Percentiles rank a stretch among this genome's conserved stretches.
Evolutionary conservation across 1,140 invertebrate species (phyloP).

Genomic region (Zaprionus capensis): DNA sequence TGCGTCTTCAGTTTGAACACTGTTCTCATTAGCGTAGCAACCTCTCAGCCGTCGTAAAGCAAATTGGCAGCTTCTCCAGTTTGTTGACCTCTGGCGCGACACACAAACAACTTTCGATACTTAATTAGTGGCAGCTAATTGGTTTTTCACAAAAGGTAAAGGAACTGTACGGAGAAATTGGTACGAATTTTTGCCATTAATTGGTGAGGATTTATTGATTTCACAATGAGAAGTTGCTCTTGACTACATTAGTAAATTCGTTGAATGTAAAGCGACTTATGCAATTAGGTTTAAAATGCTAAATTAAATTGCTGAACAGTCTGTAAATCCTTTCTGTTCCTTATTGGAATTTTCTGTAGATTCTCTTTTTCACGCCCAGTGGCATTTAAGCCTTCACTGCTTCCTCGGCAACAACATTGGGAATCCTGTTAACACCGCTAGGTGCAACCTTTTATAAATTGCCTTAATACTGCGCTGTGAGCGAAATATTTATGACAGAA

Average conservation of each 20-base stretch:
- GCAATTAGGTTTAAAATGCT: background rate
- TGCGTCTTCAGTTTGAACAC: background rate
- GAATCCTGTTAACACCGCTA: background rate
- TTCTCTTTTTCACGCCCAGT: too few relatives aligned
- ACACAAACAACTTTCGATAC: background rate
- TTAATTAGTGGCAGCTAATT: background rate
- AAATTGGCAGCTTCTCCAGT: background rate
- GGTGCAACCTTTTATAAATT: background rate
- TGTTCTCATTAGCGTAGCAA: background rate
- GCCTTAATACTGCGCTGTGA: too few relatives aligned
- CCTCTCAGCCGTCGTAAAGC: background rate
- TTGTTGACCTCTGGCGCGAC: background rate
- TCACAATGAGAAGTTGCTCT: background rate
- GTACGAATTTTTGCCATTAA: background rate
- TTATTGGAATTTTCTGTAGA: too few relatives aligned
- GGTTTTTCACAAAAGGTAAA: background rate
- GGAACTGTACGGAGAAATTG: background rate
- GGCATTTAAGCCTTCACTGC: background rate
- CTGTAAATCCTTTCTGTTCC: too few relatives aligned
- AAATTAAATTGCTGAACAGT: background rate
- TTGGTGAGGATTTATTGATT: background rate
- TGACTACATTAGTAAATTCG: background rate
- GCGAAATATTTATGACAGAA: background rate
- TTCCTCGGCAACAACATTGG: too few relatives aligned
- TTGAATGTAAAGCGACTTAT: background rate